These are phyloP conservation scores for Dynastes maya DNA, from an alignment of 2,888 invertebrate genomes.

Conservation along the genomic window DNA sequence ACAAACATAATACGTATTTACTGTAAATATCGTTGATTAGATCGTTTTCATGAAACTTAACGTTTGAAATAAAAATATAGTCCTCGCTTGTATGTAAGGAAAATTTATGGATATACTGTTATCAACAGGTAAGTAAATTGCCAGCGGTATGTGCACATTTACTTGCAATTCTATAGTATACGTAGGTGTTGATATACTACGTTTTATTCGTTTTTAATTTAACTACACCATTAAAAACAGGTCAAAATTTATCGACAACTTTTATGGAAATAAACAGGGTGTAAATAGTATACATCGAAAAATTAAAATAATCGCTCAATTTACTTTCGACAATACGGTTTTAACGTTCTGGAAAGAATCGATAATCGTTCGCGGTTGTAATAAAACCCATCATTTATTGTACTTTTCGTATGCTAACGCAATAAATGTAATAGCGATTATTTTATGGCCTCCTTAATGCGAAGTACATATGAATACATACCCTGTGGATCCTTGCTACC, in stretches of 20 bases:
- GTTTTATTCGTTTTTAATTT: constrained; percentile 37
- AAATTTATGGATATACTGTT: constrained; percentile 26
- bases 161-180: constrained; percentile 11
- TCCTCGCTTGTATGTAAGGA: not conserved
- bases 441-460: constrained; percentile 28
- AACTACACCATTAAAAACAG: constrained; percentile 31
- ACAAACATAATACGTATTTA: constrained; percentile 8
- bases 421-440: constrained; percentile 25
- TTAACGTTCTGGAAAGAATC: constrained; percentile 33
- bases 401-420: constrained; percentile 22
- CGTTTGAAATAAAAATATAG: constrained; percentile 15
- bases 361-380: constrained; percentile 23
- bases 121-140: constrained; percentile 35
- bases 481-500: not conserved
- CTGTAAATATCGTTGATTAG: constrained; percentile 22
- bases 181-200: constrained; percentile 37
- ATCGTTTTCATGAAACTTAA: constrained; percentile 33
- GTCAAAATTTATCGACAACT: constrained; percentile 34
- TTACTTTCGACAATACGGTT: constrained; percentile 34
- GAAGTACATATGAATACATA: not conserved
- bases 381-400: constrained; percentile 38
- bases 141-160: constrained; percentile 1
- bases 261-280: constrained; percentile 37
- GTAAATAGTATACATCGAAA: constrained; percentile 42
- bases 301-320: constrained; percentile 43